Conservation (phyloP, 2,797 vertebrate species). For the Pteronotus mesoamericanus region DNA sequence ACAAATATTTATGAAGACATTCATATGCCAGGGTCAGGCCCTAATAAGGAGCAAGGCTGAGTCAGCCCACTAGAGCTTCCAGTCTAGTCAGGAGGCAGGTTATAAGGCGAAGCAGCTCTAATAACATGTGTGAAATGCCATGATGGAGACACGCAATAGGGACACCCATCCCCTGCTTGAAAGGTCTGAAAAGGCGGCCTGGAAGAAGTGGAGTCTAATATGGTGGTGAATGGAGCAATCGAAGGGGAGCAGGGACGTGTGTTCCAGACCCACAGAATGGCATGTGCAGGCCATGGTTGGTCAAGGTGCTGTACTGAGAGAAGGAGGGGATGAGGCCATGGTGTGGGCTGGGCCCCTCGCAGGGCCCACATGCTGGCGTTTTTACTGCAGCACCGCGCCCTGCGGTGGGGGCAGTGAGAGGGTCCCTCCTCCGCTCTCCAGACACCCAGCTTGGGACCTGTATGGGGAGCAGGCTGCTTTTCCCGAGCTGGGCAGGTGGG, state of each 20-base stretch:
- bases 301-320: neutral
- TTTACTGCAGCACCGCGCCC: neutral
- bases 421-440: neutral
- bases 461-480: neutral
- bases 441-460: neutral
- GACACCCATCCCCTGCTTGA: neutral
- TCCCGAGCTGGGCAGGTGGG: neutral
- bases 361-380: neutral
- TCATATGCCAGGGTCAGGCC: neutral
- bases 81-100: neutral
- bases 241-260: neutral
- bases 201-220: neutral
- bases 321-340: neutral
- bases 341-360: neutral
- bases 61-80: neutral
- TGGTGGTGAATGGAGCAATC: neutral
- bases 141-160: neutral
- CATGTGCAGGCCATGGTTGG: neutral
- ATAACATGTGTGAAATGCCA: neutral
- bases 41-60: neutral
- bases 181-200: neutral
- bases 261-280: too few relatives aligned
- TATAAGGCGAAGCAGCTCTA: neutral
- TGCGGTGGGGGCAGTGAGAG: neutral
- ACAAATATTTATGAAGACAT: neutral